Conservation (phyloP, 2,113 vertebrate genomes). For the Ornithorhynchus anatinus region DNA sequence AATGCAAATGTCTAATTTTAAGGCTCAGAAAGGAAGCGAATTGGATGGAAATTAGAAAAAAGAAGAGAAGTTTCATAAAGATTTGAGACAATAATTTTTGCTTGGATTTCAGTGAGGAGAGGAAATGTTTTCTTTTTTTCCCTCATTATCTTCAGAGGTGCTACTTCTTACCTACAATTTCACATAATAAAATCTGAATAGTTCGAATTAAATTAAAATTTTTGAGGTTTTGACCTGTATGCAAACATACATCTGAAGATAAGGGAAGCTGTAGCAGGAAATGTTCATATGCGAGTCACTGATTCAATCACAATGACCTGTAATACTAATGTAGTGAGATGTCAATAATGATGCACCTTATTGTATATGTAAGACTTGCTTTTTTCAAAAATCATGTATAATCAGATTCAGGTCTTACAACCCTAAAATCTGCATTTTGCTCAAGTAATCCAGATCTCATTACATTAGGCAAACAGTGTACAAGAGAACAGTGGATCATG, state of each 20-base stretch:
- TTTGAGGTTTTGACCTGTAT: constrained; percentile 47
- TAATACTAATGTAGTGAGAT: constrained; percentile 42
- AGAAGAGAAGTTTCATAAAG: constrained; percentile 29
- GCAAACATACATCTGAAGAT: constrained; percentile 30
- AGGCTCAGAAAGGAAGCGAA: constrained; percentile 18
- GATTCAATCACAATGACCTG: constrained; percentile 53
- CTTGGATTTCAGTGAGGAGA: constrained; percentile 46
- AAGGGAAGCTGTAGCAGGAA: constrained; percentile 23
- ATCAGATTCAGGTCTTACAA: constrained; percentile 41
- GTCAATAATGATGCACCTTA: constrained; percentile 54
- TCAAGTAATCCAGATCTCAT: constrained; percentile 65
- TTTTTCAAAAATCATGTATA: constrained; percentile 37
- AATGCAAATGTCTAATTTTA: constrained; percentile 8
- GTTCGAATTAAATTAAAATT: constrained; percentile 57
- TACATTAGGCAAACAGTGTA: constrained; percentile 70
- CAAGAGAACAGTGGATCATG: constrained; percentile 61
- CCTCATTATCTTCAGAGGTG: neutral
- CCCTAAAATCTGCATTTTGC: constrained; percentile 64
- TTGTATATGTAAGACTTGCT: constrained; percentile 48
- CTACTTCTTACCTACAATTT: neutral
- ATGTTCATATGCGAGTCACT: constrained; percentile 42
- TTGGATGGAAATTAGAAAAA: neutral
- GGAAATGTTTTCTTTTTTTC: constrained; percentile 25
- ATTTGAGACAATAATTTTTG: constrained; percentile 44
- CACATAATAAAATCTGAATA: constrained; percentile 40